phyloP scores from a whole-genome alignment of 2,113 vertebrate species.

The Opisthocomus hoazin region DNA sequence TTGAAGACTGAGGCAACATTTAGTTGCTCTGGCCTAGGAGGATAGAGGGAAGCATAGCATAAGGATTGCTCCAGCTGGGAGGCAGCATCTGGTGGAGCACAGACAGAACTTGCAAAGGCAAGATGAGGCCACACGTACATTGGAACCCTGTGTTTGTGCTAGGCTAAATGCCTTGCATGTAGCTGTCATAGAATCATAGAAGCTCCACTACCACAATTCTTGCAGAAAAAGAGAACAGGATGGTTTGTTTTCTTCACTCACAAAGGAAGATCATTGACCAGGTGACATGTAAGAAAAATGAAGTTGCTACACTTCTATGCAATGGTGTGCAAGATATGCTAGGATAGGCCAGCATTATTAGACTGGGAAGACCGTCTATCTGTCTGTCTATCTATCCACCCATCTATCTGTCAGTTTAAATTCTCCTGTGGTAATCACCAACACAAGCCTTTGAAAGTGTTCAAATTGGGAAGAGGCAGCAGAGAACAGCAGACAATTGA shows the following conservation, averaged over 20 bases:
- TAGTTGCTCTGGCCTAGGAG: not conserved
- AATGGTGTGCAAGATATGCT: not conserved
- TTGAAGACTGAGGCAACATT: not conserved
- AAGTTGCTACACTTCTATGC: not conserved
- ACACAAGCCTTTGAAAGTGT: not conserved
- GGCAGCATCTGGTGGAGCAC: not conserved
- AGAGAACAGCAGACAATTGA: not conserved
- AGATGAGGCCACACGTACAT: rapidly evolving
- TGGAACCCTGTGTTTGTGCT: not conserved
- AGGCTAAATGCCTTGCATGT: not conserved
- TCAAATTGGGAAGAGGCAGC: not conserved
- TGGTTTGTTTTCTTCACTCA: not conserved
- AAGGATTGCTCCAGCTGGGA: not conserved
- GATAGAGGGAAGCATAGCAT: not conserved
- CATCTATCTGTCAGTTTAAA: not conserved
- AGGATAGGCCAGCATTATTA: not conserved
- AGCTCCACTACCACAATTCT: rapidly evolving
- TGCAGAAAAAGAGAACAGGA: not conserved
- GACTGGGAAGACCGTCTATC: not conserved
- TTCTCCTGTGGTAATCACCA: not conserved
- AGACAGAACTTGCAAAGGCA: not conserved
- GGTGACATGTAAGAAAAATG: not conserved
- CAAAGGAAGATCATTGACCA: not conserved
- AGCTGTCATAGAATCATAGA: not conserved
- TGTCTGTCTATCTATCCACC: not conserved